phyloP scores from a whole-genome alignment of 2,797 vertebrate species.

The Molossus molossus region DNA sequence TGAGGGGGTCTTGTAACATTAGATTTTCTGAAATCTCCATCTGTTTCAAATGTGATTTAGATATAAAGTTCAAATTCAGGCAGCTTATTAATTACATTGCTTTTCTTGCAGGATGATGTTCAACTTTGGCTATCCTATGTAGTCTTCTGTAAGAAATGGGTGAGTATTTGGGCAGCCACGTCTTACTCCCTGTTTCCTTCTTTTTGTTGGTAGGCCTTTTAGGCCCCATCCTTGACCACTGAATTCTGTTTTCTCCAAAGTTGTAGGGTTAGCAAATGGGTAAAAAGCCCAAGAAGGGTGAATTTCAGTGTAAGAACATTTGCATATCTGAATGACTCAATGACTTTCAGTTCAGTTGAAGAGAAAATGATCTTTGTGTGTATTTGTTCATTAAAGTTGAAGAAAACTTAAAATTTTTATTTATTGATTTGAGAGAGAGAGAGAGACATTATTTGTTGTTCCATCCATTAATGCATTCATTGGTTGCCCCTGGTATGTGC shows the following conservation, averaged over 20 bases:
- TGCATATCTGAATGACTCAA: slow-evolving; percentile 11
- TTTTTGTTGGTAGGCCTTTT: slow-evolving; percentile 36
- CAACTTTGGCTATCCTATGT: slow-evolving; percentile 98
- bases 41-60: neutral
- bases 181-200: neutral
- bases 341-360: slow-evolving; percentile 38
- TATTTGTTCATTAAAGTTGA: slow-evolving; percentile 39
- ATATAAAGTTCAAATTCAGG: slow-evolving; percentile 22
- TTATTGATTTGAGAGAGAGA: neutral
- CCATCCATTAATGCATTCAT: too few relatives aligned
- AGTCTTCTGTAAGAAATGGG: slow-evolving; percentile 99
- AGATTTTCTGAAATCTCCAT: neutral
- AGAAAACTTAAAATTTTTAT: neutral
- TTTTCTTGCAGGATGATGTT: slow-evolving; percentile 93
- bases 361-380: slow-evolving; percentile 43
- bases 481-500: neutral
- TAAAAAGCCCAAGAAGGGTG: slow-evolving; percentile 28
- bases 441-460: too few relatives aligned
- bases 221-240: neutral
- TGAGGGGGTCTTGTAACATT: neutral
- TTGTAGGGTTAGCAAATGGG: neutral
- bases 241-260: slow-evolving; percentile 10
- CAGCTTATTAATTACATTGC: neutral
- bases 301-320: neutral
- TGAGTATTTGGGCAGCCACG: slow-evolving; percentile 88